A percentile compares a stretch with the other conserved stretches of the same genome.
Conservation (phyloP, 2,888 invertebrate species). For the Hedychridium roseum region DNA sequence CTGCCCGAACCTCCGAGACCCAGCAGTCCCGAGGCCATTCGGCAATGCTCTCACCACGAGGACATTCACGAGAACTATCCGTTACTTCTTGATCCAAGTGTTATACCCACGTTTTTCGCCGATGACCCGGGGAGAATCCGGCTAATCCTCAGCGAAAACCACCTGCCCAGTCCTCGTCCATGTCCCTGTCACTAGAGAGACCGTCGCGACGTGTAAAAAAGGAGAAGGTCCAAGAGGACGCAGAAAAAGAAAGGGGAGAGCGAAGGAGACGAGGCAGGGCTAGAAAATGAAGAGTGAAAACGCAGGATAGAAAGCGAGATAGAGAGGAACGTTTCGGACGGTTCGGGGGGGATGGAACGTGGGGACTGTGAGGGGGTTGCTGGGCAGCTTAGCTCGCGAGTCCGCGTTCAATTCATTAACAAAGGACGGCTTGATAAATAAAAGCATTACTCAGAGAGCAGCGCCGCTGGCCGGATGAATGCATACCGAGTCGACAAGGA, state of each 20-base stretch:
- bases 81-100: background rate
- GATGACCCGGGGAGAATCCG: constrained; percentile 5
- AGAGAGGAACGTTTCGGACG: constrained; percentile 3
- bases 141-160: constrained; percentile 3
- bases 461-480: constrained; percentile 57
- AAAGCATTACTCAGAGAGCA: constrained; percentile 63
- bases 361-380: constrained; percentile 13
- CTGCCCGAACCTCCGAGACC: too few relatives aligned
- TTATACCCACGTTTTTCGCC: constrained; percentile 3
- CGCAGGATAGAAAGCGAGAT: constrained; percentile 9
- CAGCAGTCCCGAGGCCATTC: too few relatives aligned
- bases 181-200: constrained; percentile 19
- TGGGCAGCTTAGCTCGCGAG: constrained; percentile 26
- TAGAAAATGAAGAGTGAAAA: constrained; percentile 7
- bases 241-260: constrained; percentile 5
- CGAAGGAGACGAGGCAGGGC: constrained; percentile 1
- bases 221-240: constrained; percentile 1
- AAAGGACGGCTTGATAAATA: constrained; percentile 62
- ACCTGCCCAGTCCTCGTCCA: background rate
- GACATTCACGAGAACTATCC: too few relatives aligned
- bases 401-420: constrained; percentile 58
- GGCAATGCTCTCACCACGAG: too few relatives aligned
- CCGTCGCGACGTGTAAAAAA: constrained; percentile 9
- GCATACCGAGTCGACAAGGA: constrained; percentile 61
- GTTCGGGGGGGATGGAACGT: constrained; percentile 5